phyloP scores from a whole-genome alignment of 2,888 invertebrate genomes.

The Ecdyonurus torrentis region DNA sequence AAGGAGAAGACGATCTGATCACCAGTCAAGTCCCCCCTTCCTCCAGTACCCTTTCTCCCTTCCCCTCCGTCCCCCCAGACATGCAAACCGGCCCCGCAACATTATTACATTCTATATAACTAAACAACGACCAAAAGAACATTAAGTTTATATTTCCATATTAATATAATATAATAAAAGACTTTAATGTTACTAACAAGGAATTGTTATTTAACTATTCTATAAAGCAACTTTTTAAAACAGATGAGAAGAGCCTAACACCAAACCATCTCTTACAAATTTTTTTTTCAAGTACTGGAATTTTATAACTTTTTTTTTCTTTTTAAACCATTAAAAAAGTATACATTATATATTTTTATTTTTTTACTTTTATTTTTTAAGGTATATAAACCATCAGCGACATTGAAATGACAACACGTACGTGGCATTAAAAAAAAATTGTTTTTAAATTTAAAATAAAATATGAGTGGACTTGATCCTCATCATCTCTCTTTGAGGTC shows the following conservation, averaged over 20 bases:
- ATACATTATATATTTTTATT: neutral
- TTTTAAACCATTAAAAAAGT: neutral
- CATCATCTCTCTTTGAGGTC: neutral
- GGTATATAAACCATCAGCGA: neutral
- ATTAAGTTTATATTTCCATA: too few relatives aligned
- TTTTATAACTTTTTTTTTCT: neutral
- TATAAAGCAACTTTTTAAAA: too few relatives aligned
- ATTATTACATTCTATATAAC: slow-evolving; percentile 15
- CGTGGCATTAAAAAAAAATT: neutral
- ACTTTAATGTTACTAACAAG: too few relatives aligned
- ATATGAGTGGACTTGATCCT: too few relatives aligned
- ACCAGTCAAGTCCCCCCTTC: neutral
- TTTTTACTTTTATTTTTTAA: neutral
- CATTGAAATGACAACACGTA: neutral
- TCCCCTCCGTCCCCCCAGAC: neutral
- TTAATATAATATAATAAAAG: too few relatives aligned
- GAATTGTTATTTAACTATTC: too few relatives aligned
- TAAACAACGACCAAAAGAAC: neutral
- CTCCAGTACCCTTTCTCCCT: neutral
- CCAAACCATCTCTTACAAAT: too few relatives aligned
- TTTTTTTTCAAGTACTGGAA: neutral
- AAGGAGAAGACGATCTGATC: neutral
- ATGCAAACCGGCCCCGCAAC: slow-evolving; percentile 1
- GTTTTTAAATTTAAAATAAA: neutral
- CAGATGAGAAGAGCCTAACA: too few relatives aligned